Evolutionary conservation across 2,113 vertebrate species (phyloP).

Genomic region (Gymnorhina tibicen): DNA sequence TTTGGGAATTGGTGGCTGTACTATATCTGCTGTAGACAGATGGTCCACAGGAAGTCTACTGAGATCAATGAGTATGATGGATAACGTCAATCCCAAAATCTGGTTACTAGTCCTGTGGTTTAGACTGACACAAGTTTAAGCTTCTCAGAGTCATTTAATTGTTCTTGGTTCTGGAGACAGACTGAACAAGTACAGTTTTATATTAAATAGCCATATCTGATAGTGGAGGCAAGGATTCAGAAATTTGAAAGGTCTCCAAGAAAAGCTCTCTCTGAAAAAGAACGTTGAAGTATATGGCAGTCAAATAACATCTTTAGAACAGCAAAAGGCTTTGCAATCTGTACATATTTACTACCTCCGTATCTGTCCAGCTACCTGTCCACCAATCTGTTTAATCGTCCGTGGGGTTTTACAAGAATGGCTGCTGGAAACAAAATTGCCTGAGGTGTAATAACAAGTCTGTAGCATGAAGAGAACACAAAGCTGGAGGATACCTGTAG

Average conservation of each 20-base stretch:
- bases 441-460: not conserved
- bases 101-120: not conserved
- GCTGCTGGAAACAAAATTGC: not conserved
- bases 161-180: not conserved
- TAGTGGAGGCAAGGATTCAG: not conserved
- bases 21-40: not conserved
- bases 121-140: not conserved
- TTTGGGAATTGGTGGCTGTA: not conserved
- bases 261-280: not conserved
- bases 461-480: not conserved
- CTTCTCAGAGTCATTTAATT: not conserved
- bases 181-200: not conserved
- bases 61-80: not conserved
- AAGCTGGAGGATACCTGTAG: not conserved
- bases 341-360: accelerated
- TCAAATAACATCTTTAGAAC: not conserved
- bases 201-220: accelerated
- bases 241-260: not conserved
- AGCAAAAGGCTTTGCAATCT: not conserved
- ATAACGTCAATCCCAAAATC: not conserved
- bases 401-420: not conserved
- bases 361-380: not conserved
- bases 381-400: not conserved
- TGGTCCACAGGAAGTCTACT: not conserved
- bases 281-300: not conserved